Conservation (phyloP, 2,113 vertebrate species). For the Zosterops hypoxanthus region DNA sequence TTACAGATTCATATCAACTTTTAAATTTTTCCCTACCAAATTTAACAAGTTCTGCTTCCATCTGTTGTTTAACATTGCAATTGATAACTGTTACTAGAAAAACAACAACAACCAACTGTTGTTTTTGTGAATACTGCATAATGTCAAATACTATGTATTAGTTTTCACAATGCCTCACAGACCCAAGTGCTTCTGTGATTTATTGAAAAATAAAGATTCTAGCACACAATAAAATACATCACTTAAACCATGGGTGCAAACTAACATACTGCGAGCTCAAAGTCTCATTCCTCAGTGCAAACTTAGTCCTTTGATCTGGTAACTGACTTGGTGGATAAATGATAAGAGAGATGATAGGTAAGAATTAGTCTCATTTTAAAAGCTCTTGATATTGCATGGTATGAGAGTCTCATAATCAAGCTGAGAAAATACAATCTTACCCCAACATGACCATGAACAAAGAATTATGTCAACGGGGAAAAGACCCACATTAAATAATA, state of each 20-base stretch:
- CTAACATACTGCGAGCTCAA: neutral
- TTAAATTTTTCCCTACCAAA: neutral
- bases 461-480: neutral
- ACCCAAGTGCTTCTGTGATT: neutral
- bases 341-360: neutral
- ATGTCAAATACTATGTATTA: neutral
- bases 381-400: neutral
- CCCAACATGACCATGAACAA: neutral
- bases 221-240: neutral
- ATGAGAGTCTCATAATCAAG: neutral
- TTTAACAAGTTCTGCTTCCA: neutral
- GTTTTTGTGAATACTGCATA: neutral
- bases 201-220: neutral
- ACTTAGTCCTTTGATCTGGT: neutral
- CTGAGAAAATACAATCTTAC: neutral
- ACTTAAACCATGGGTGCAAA: neutral
- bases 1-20: neutral
- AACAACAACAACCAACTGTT: neutral
- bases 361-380: neutral
- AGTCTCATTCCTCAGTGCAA: neutral
- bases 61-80: neutral
- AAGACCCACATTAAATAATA: neutral
- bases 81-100: neutral
- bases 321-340: neutral
- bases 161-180: neutral